Percentiles rank a stretch among this genome's conserved stretches.
Conservation (phyloP, 2,113 vertebrate species). For the Chaetorhynchus papuensis region DNA sequence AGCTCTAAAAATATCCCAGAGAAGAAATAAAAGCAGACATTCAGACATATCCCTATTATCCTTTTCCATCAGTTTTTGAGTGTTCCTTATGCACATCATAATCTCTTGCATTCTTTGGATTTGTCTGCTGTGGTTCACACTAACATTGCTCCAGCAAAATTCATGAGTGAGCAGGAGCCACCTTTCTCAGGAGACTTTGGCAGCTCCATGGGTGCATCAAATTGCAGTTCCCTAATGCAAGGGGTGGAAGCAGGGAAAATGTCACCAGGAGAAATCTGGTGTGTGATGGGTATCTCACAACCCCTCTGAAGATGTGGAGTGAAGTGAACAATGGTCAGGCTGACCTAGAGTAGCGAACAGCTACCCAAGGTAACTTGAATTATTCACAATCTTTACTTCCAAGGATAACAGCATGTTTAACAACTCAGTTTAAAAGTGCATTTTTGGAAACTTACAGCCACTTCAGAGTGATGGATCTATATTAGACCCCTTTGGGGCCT, state of each 20-base stretch:
- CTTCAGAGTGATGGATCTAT: background rate
- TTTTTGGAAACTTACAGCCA: background rate
- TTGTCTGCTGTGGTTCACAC: background rate
- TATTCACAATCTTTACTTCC: background rate
- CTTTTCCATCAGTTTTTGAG: background rate
- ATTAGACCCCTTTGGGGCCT: background rate
- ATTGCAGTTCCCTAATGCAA: background rate
- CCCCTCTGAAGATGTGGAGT: background rate
- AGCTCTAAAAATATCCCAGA: background rate
- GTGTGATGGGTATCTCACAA: background rate
- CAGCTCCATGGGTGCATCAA: rapidly evolving
- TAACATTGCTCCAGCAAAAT: background rate
- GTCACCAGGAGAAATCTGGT: background rate
- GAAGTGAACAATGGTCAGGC: background rate
- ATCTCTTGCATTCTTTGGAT: background rate
- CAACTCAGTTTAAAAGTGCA: background rate
- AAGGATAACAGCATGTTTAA: background rate
- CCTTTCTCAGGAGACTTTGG: background rate
- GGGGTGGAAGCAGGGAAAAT: background rate
- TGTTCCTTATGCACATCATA: background rate
- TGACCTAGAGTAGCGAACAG: background rate
- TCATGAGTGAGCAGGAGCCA: background rate
- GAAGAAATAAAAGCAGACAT: background rate
- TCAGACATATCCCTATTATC: no score
- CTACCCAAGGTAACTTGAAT: background rate